Evolutionary conservation across 2,113 vertebrate species (phyloP).

Genomic region (Phaetusa simplex): DNA sequence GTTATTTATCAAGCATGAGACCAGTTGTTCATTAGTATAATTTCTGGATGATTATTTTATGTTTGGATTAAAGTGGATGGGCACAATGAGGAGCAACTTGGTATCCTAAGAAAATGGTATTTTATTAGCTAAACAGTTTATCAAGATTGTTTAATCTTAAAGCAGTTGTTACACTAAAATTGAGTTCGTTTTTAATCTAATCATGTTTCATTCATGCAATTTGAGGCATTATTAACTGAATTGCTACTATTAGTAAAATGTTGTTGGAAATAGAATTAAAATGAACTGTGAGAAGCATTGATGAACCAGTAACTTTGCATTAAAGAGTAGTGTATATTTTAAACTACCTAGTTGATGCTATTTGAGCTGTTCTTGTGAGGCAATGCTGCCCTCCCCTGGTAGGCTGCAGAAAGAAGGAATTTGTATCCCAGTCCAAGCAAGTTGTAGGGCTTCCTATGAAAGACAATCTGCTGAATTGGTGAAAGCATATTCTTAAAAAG

Average conservation of each 20-base stretch:
- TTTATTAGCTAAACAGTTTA: background rate
- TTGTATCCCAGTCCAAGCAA: background rate
- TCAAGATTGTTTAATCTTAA: background rate
- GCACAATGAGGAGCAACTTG: background rate
- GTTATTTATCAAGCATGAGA: background rate
- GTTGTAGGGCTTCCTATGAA: background rate
- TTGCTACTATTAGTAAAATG: background rate
- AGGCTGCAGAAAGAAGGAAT: background rate
- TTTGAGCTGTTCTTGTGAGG: background rate
- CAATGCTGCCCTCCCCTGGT: slow-evolving; percentile 63
- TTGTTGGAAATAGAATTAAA: slow-evolving; percentile 4
- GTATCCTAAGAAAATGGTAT: background rate
- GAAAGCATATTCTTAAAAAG: background rate
- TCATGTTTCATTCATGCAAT: background rate
- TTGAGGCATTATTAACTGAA: slow-evolving; percentile 6
- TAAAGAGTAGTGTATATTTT: background rate
- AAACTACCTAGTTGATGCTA: background rate
- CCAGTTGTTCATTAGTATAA: background rate
- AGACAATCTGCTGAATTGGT: background rate
- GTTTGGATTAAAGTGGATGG: background rate
- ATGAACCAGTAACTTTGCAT: background rate
- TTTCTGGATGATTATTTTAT: background rate
- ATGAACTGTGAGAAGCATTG: background rate
- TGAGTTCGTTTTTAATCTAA: background rate
- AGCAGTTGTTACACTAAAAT: background rate